Conservation (phyloP, 2,113 vertebrate genomes). For the Muntiacus reevesi region DNA sequence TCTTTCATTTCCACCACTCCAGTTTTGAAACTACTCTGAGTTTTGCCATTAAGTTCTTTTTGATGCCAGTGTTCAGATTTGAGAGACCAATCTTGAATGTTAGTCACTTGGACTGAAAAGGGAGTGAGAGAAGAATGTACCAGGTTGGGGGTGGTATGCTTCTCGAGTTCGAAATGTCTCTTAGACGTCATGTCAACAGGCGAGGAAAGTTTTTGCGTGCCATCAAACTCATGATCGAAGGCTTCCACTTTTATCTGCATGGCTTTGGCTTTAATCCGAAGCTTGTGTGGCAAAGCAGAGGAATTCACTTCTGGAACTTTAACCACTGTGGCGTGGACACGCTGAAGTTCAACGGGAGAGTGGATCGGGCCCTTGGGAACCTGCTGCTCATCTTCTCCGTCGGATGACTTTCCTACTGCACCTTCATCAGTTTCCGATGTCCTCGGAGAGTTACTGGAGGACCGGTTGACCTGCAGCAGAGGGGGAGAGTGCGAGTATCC, state of each 20-base stretch:
- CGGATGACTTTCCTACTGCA: slow-evolving; percentile 90
- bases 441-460: slow-evolving; percentile 92
- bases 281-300: slow-evolving; percentile 95
- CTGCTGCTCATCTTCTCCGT: slow-evolving; percentile 96
- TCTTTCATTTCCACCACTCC: slow-evolving; percentile 80
- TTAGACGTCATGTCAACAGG: slow-evolving; percentile 83
- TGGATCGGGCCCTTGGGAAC: slow-evolving; percentile 92
- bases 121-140: slow-evolving; percentile 85
- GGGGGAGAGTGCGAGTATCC: slow-evolving; percentile 87
- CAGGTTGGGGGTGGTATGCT: slow-evolving; percentile 75
- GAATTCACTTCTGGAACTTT: slow-evolving; percentile 91
- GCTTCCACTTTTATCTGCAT: slow-evolving; percentile 94
- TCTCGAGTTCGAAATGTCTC: slow-evolving; percentile 81
- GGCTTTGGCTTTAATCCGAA: slow-evolving; percentile 93
- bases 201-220: slow-evolving; percentile 84
- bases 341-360: slow-evolving; percentile 86
- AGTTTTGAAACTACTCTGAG: slow-evolving; percentile 79
- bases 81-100: slow-evolving; percentile 92
- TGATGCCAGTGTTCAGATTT: slow-evolving; percentile 88
- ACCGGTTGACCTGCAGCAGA: slow-evolving; percentile 87
- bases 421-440: slow-evolving; percentile 92
- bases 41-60: slow-evolving; percentile 83
- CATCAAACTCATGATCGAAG: slow-evolving; percentile 89
- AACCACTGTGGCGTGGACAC: slow-evolving; percentile 84
- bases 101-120: slow-evolving; percentile 91